Evolutionary conservation across 2,888 invertebrate genomes (phyloP).

Genomic region (Camponotus fellah): DNA sequence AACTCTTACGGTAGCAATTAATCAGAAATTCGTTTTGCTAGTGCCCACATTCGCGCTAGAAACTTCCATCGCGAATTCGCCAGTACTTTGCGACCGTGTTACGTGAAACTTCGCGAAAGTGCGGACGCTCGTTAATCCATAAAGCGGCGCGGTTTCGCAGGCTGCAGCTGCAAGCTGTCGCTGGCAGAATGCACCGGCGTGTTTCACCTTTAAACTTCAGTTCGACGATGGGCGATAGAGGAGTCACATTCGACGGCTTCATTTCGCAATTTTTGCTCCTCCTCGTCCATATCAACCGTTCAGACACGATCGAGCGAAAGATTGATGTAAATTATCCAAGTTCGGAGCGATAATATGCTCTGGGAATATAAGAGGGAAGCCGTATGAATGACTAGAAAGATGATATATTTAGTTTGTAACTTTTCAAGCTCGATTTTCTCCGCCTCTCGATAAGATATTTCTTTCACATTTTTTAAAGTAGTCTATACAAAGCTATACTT

Average conservation of each 20-base stretch:
- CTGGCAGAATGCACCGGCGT: constrained; percentile 50
- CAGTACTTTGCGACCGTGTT: constrained; percentile 43
- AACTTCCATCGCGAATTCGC: constrained; percentile 33
- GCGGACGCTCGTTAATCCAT: constrained; percentile 67
- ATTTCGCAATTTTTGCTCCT: not conserved
- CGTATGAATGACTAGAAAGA: not conserved
- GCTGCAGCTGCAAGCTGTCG: constrained; percentile 60
- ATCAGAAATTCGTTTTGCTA: constrained; percentile 41
- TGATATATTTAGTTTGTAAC: constrained; percentile 3
- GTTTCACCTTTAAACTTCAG: constrained; percentile 58
- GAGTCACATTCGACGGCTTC: constrained; percentile 7
- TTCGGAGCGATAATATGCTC: not conserved
- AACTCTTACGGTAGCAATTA: constrained; percentile 12
- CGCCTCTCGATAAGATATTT: not conserved
- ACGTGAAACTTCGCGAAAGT: constrained; percentile 57
- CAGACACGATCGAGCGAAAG: not conserved
- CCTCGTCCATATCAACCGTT: not conserved
- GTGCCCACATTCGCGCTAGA: constrained; percentile 16
- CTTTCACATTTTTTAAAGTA: not conserved
- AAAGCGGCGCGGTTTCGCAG: constrained; percentile 60
- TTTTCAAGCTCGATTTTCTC: not conserved
- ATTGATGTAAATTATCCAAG: constrained; percentile 5
- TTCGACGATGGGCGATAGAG: constrained; percentile 24
- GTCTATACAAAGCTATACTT: not conserved
- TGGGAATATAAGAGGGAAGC: not conserved